These are phyloP conservation scores for Aptenodytes patagonicus DNA, from an alignment of 2,113 vertebrate species.

Conservation along the genomic window DNA sequence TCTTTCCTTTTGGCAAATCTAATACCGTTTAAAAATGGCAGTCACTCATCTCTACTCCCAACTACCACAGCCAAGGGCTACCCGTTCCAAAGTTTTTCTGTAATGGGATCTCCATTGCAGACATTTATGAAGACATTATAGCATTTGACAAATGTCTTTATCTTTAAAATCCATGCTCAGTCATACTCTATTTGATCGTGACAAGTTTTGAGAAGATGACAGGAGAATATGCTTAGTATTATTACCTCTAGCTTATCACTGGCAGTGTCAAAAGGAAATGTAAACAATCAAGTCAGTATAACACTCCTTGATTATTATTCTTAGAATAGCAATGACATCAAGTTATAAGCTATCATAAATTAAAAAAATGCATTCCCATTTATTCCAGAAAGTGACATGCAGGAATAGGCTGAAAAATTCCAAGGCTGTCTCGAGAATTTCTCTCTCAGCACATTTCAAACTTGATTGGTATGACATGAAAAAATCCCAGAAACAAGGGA, in stretches of 20 bases:
- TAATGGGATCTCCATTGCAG: neutral
- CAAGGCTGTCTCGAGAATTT: neutral
- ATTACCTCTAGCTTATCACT: neutral
- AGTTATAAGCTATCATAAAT: slow-evolving; percentile 15
- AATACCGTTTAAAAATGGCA: neutral
- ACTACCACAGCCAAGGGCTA: neutral
- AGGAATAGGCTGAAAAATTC: neutral
- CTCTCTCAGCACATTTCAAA: neutral
- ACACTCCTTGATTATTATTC: slow-evolving; percentile 20
- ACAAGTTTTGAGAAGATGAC: neutral
- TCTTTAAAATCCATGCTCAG: neutral
- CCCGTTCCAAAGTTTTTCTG: neutral
- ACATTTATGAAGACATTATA: neutral
- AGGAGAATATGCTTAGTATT: neutral
- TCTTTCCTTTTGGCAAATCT: neutral
- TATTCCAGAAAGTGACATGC: neutral
- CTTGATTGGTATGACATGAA: neutral
- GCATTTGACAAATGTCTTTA: neutral
- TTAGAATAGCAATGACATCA: slow-evolving; percentile 25
- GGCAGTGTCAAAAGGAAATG: slow-evolving; percentile 13
- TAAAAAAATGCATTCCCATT: neutral
- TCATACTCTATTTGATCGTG: neutral
- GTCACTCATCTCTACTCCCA: neutral
- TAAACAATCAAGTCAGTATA: neutral
- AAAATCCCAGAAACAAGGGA: neutral